These are phyloP conservation scores for Silurus aristotelis DNA, from an alignment of 2,797 vertebrate species.

Conservation along the genomic window DNA sequence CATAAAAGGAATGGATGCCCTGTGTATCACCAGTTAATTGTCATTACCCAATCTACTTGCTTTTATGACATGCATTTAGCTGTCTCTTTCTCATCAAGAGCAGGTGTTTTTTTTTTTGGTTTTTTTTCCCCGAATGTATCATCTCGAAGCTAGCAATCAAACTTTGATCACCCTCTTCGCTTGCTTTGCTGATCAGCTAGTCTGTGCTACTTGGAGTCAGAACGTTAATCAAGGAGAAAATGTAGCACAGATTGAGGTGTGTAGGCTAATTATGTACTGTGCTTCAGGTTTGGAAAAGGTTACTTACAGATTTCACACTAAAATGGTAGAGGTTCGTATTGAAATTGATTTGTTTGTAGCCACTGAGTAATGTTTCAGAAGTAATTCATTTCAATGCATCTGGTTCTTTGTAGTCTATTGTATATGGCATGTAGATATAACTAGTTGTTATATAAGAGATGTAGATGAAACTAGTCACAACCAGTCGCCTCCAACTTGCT, in stretches of 20 bases:
- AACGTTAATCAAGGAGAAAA: constrained; percentile 47
- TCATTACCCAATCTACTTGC: constrained; percentile 17
- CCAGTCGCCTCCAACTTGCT: too few relatives aligned
- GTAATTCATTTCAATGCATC: neutral
- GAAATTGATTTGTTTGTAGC: neutral
- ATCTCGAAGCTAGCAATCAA: constrained; percentile 49
- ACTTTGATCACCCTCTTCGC: constrained; percentile 48
- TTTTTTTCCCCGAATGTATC: constrained; percentile 13
- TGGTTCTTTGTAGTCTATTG: neutral
- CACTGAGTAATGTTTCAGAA: neutral
- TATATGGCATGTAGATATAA: neutral
- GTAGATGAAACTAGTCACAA: too few relatives aligned
- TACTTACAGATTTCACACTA: constrained; percentile 4
- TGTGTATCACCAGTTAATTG: neutral
- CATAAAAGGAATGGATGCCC: neutral
- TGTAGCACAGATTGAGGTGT: constrained; percentile 46
- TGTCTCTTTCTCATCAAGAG: constrained; percentile 41
- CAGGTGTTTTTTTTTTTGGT: constrained; percentile 23
- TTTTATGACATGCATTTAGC: constrained; percentile 22
- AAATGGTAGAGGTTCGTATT: neutral
- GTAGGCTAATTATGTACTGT: constrained; percentile 50
- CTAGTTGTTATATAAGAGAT: too few relatives aligned
- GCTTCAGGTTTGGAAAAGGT: constrained; percentile 27
- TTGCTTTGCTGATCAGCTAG: constrained; percentile 44
- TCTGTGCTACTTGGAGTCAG: constrained; percentile 33